Base-by-base conservation (phyloP, 2,113 vertebrate genomes). In the Gasterosteus nipponicus region DNA sequence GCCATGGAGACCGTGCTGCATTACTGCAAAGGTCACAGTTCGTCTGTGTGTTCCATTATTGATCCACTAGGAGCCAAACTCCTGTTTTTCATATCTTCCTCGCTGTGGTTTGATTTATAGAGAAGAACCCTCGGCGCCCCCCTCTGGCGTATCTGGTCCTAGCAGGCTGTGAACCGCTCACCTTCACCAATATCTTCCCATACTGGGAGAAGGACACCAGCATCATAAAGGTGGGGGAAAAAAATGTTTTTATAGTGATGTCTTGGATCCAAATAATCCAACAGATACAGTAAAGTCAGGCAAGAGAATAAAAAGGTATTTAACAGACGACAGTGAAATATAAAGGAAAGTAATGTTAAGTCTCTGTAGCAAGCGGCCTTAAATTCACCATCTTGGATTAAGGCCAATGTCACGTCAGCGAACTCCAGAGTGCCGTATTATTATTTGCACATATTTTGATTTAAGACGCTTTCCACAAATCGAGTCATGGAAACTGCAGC, bases 161-260 rank as follows among this genome's bases (percentile, higher is more conserved):
- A 16, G 93, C 94, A 59, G 94, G 94, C 71, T 90, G 85, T 19
- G 95, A 95, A 76, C 95, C 95, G 0, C 91, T 95, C 49, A 95
- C 94, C 4, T 95, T 95, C 82, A 95, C 94, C 51, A 95, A 94
- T 88, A 94, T 95, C 75, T 95, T 95, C 77, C 95, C 95, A 1
- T 90, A 91, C 83, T 95, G 95, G 95, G 89, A 94, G 81, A 92
- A 84, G 62, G 86, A 94, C 62, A 12, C 87, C 44, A 89, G 38
- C 58, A 31, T 91, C 33, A n/a, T 90, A 65, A 83, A 89, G 91
- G 94, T 94, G 59, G 6, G 53, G n/a, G n/a, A n/a, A n/a, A n/a
- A n/a, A n/a, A n/a, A n/a, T n/a, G n/a, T n/a, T n/a, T n/a, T n/a
- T n/a, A n/a, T 2, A 44, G 26, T 46, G 33, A 29, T 7, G n/a